Evolutionary conservation across 2,113 vertebrate species (phyloP).

Genomic region (Galeopterus variegatus): DNA sequence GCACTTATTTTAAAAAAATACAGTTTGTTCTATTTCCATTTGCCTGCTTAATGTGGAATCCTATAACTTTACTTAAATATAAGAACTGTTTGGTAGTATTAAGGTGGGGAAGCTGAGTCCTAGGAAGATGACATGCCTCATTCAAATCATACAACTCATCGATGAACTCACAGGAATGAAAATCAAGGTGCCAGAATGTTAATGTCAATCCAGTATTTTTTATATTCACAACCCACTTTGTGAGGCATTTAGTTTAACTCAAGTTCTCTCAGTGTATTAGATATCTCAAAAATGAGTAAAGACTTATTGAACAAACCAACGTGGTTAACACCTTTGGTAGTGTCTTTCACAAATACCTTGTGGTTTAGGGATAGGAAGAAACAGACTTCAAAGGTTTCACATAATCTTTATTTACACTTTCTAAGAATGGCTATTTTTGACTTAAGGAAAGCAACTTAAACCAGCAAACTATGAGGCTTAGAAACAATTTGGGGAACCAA

Average conservation of each 20-base stretch:
- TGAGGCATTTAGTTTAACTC: not conserved
- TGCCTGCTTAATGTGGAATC: not conserved
- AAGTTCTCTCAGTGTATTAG: not conserved
- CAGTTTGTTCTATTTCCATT: not conserved
- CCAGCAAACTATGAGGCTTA: not conserved
- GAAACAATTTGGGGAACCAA: not conserved
- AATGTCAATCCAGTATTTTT: not conserved
- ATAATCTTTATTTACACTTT: not conserved
- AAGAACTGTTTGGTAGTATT: not conserved
- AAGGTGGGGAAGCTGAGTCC: not conserved
- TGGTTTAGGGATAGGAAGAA: not conserved
- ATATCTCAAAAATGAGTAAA: not conserved
- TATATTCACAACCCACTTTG: conserved; percentile 3
- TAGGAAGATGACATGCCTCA: not conserved
- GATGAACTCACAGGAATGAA: not conserved
- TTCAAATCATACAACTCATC: not conserved
- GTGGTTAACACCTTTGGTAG: not conserved
- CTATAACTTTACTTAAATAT: conserved; percentile 27
- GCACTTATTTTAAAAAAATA: not conserved
- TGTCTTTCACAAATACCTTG: not conserved
- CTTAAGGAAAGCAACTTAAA: not conserved
- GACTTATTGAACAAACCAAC: not conserved
- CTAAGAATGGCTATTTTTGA: not conserved
- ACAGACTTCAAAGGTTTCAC: not conserved
- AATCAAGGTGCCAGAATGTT: not conserved